A percentile compares a stretch with the other conserved stretches of the same genome.
phyloP scores from a whole-genome alignment of 1,140 invertebrate genomes.

The Prorops nasuta region DNA sequence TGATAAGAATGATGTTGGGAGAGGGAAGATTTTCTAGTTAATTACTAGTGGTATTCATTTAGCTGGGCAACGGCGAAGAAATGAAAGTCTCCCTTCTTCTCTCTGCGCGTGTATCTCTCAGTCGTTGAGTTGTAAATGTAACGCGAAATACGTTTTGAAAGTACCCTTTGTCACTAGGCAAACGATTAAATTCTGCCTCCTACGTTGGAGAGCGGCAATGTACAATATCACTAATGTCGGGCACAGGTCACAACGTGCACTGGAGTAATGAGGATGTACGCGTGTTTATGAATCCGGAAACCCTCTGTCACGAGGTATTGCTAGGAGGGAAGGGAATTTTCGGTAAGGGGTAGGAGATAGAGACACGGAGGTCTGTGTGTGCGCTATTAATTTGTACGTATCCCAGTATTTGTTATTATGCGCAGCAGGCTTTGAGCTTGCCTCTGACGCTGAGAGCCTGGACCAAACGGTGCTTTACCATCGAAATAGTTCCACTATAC shows the following conservation, averaged over 20 bases:
- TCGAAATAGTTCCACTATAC: too few relatives aligned
- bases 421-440: too few relatives aligned
- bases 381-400: not conserved
- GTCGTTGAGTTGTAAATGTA: conserved; percentile 25
- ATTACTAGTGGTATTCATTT: too few relatives aligned
- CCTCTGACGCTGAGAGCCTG: too few relatives aligned
- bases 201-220: conserved; percentile 18
- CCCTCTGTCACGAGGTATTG: too few relatives aligned
- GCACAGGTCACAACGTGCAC: conserved; percentile 11
- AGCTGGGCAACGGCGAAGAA: too few relatives aligned
- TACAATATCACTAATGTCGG: conserved; percentile 31
- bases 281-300: not conserved
- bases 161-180: conserved; percentile 25
- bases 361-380: not conserved
- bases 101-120: too few relatives aligned
- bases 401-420: too few relatives aligned
- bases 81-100: too few relatives aligned
- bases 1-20: too few relatives aligned
- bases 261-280: conserved; percentile 19
- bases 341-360: conserved; percentile 1
- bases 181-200: conserved; percentile 28
- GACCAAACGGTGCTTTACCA: too few relatives aligned
- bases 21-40: too few relatives aligned
- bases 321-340: conserved; percentile 5
- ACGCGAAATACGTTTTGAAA: conserved; percentile 22